Evolutionary conservation across 2,888 invertebrate genomes (phyloP), one percentile per base, ranked within the genome.

Genomic region (Agriopis marginaria): DNA sequence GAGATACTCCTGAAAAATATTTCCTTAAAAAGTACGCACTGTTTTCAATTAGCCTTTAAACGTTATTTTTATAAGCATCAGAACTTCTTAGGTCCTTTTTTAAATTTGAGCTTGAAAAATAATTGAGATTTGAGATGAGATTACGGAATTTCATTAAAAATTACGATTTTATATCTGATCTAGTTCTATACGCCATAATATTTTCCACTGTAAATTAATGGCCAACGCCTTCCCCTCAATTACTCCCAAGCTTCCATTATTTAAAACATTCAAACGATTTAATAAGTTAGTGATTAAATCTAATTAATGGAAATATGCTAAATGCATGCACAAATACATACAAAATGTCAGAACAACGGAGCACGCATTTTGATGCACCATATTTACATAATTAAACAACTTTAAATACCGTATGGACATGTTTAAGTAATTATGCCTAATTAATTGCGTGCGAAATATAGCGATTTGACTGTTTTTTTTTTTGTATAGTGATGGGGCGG

Each of bases 351-450:
- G 70, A 68, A 70, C 71, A 55, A 65, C 58, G 70, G 66, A 64
- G 65, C 63, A 72, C 68, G 72, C 68, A 66, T 62, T 70, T 68
- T 65, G 66, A 72, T 62, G 62, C 45, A 60, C 56, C 42, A 32
- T 64, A 70, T 75, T 75, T 66, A 67, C 75, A 73, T 77, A 77
- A 73, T 72, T 68, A 66, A 63, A 60, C 68, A 70, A 71, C 69
- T 77, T 73, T 56, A 62, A 63, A 75, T 74, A 71, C 71, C 51
- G 59, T 32, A 53, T 45, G 60, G 63, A 64, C 70, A 73, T 58
- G 72, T 71, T 69, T 66, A 59, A 51, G 71, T 74, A 68, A 76
- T 74, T 70, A 32, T 70, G 64, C 42, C 56, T 73, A 72, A 77
- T 77, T 72, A 72, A 75, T 71, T 75, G 66, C 73, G 65, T 66